A percentile compares a stretch with the other conserved stretches of the same genome.
Conservation (phyloP, 1,140 invertebrate species). For the Drosophila dunni region DNA sequence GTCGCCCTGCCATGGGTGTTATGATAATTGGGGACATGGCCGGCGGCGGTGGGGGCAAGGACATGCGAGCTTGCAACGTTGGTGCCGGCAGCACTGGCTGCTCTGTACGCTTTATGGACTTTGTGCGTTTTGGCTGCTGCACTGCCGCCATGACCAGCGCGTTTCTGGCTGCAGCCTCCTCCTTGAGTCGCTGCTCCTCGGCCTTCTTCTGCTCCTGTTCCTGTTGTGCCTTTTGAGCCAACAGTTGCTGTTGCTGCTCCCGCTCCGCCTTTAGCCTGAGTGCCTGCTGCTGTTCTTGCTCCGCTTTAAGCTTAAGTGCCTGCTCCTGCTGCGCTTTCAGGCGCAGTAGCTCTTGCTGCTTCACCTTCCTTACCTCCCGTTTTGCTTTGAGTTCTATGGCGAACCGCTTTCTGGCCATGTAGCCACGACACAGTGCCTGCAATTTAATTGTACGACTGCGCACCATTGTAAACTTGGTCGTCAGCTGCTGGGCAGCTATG, state of each 20-base stretch:
- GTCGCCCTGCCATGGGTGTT: constrained; percentile 13
- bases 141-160: constrained; percentile 65
- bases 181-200: constrained; percentile 78
- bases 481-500: constrained; percentile 91
- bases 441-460: constrained; percentile 88
- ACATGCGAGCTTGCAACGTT: constrained; percentile 66
- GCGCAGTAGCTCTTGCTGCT: constrained; percentile 38
- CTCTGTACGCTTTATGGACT: constrained; percentile 72
- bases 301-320: neutral
- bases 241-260: constrained; percentile 35
- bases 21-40: constrained; percentile 19
- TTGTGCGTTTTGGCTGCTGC: constrained; percentile 52
- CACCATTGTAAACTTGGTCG: constrained; percentile 90
- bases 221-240: no score
- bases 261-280: constrained; percentile 55
- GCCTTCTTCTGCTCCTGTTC: constrained; percentile 10
- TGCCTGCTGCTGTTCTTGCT: constrained; percentile 48
- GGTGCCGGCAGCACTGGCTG: constrained; percentile 43
- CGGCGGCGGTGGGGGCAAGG: constrained; percentile 60
- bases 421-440: constrained; percentile 91
- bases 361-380: constrained; percentile 31
- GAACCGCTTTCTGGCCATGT: constrained; percentile 87
- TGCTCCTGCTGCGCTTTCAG: constrained; percentile 14
- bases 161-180: constrained; percentile 75
- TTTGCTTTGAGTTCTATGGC: constrained; percentile 25